These are phyloP conservation scores for Tapera naevia DNA, from an alignment of 2,797 vertebrate species.

Conservation along the genomic window DNA sequence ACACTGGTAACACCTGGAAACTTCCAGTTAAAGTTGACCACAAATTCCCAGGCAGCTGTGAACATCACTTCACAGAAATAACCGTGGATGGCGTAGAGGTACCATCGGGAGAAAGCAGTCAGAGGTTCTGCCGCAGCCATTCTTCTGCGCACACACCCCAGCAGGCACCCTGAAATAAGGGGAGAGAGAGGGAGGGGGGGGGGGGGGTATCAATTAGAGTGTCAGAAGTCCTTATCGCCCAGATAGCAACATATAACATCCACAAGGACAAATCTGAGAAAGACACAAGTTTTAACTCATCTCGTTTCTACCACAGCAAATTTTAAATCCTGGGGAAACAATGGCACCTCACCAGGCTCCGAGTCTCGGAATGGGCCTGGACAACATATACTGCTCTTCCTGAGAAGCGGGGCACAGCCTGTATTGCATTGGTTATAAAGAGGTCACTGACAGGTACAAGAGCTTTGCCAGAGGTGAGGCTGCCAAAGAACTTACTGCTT, in stretches of 20 bases:
- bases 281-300: background rate
- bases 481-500: background rate
- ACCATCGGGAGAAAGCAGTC: slow-evolving; percentile 93
- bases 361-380: background rate
- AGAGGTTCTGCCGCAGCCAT: slow-evolving; percentile 87
- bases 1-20: slow-evolving; percentile 97
- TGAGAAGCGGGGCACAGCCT: background rate
- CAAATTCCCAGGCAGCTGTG: slow-evolving; percentile 97
- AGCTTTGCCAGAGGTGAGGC: background rate
- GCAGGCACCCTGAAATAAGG: slow-evolving; percentile 52
- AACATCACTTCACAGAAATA: slow-evolving; percentile 99
- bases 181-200: background rate
- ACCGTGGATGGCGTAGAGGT: slow-evolving; percentile 97
- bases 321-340: background rate
- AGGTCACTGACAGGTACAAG: background rate
- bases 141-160: slow-evolving; percentile 44
- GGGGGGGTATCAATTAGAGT: background rate
- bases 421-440: accelerated
- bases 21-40: slow-evolving; percentile 96
- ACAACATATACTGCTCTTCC: background rate
- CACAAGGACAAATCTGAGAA: background rate
- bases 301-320: background rate
- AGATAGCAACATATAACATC: background rate
- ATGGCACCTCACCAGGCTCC: background rate
- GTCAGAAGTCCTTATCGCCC: background rate